Conservation (phyloP, 2,797 vertebrate genomes). For the Cheirogaleus major region DNA sequence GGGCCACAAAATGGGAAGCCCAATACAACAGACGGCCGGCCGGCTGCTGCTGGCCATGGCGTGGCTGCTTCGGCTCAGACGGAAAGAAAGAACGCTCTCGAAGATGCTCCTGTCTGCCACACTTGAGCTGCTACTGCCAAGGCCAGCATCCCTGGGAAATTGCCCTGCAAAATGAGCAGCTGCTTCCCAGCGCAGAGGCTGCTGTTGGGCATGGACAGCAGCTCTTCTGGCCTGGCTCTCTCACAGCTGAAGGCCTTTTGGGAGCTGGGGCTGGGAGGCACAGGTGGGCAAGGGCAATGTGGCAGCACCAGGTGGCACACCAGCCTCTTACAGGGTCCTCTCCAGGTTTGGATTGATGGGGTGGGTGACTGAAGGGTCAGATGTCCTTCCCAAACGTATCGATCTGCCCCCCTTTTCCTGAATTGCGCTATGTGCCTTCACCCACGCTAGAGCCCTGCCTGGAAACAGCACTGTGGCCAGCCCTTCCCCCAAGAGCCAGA, state of each 20-base stretch:
- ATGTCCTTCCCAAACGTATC: neutral
- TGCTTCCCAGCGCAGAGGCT: neutral
- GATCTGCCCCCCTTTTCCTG: neutral
- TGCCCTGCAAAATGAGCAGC: neutral
- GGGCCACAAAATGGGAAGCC: neutral
- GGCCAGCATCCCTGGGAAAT: neutral
- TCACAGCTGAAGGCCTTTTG: neutral
- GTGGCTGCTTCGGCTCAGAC: neutral
- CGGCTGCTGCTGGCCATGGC: fast-evolving
- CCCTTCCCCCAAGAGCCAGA: constrained; percentile 56
- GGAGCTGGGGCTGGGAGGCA: neutral
- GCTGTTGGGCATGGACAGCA: neutral
- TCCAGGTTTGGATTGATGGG: neutral
- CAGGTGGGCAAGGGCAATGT: neutral
- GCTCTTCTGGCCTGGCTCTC: neutral
- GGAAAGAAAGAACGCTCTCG: neutral
- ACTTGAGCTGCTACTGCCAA: neutral
- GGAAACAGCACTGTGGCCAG: neutral
- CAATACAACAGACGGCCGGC: fast-evolving
- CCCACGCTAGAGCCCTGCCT: constrained; percentile 37
- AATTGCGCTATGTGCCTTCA: neutral
- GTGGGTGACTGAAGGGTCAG: neutral
- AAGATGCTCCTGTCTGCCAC: neutral
- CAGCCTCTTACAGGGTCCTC: neutral
- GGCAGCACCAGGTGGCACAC: neutral